phyloP scores from a whole-genome alignment of 2,888 invertebrate genomes.

The Himalopsyche kuldschensis region DNA sequence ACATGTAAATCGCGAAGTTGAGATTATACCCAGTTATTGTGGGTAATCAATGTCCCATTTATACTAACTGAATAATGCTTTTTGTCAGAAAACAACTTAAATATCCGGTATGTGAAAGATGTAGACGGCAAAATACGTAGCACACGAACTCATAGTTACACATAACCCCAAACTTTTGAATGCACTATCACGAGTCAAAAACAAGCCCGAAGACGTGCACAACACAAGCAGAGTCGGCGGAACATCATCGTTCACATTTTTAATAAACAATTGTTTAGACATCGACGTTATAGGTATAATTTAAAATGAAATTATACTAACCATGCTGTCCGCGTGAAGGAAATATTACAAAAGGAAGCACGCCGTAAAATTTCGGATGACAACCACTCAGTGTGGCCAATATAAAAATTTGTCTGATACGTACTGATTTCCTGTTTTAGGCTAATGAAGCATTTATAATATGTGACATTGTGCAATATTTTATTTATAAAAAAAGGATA shows the following conservation, averaged over 20 bases:
- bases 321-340: slow-evolving; percentile 35
- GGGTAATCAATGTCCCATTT: too few relatives aligned
- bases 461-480: not conserved
- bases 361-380: slow-evolving; percentile 18
- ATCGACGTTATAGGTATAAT: not conserved
- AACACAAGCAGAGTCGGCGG: not conserved
- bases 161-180: not conserved
- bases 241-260: not conserved
- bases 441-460: not conserved
- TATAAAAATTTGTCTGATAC: not conserved
- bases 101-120: not conserved
- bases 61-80: too few relatives aligned
- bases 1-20: too few relatives aligned
- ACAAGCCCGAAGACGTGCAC: not conserved
- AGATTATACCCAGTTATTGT: too few relatives aligned
- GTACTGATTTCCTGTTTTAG: not conserved
- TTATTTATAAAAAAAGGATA: too few relatives aligned
- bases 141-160: not conserved
- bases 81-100: not conserved
- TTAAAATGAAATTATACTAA: slow-evolving; percentile 15
- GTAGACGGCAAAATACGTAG: not conserved
- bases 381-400: slow-evolving; percentile 18
- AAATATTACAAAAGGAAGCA: slow-evolving; percentile 35
- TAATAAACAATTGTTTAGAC: not conserved
- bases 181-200: not conserved